phyloP scores from a whole-genome alignment of 2,797 vertebrate genomes.

The Harpagifer antarcticus region DNA sequence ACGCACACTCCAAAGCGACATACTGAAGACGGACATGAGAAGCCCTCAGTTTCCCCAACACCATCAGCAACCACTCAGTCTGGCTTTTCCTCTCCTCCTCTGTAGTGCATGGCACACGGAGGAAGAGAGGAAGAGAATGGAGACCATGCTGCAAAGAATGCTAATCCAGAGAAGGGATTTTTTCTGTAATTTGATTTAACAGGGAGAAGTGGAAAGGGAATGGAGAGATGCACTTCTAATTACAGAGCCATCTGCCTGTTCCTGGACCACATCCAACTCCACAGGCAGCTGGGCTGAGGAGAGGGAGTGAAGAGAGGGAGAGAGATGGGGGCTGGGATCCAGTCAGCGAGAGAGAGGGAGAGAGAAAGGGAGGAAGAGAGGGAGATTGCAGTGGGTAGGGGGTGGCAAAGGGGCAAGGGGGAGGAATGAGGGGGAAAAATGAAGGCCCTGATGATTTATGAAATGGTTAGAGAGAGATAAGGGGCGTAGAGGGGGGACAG shows the following conservation, averaged over 20 bases:
- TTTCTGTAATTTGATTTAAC: slow-evolving; percentile 95
- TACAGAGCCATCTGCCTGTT: slow-evolving; percentile 93
- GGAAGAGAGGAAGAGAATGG: slow-evolving; percentile 76
- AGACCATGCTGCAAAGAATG: slow-evolving; percentile 87
- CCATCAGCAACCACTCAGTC: slow-evolving; percentile 58
- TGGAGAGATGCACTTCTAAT: slow-evolving; percentile 90
- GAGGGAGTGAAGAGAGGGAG: slow-evolving; percentile 79
- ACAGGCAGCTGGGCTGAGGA: slow-evolving; percentile 90
- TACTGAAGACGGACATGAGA: slow-evolving; percentile 52
- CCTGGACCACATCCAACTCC: slow-evolving; percentile 90
- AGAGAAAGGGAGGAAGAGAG: slow-evolving; percentile 48
- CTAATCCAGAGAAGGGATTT: slow-evolving; percentile 91
- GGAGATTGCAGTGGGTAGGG: slow-evolving; percentile 73
- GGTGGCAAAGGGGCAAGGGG: slow-evolving; percentile 78
- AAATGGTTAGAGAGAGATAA: slow-evolving; percentile 82
- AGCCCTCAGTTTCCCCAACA: slow-evolving; percentile 62
- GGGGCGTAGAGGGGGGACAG: slow-evolving; percentile 78
- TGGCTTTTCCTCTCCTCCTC: slow-evolving; percentile 60
- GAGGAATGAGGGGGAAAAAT: slow-evolving; percentile 63
- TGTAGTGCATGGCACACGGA: slow-evolving; percentile 70
- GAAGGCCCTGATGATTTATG: slow-evolving; percentile 82
- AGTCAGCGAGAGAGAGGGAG: slow-evolving; percentile 71
- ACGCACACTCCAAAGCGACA: slow-evolving; percentile 42
- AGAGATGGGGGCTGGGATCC: slow-evolving; percentile 82
- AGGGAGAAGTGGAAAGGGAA: slow-evolving; percentile 90